These are phyloP conservation scores for Fregata magnificens DNA, from an alignment of 2,113 vertebrate species.

Conservation along the genomic window DNA sequence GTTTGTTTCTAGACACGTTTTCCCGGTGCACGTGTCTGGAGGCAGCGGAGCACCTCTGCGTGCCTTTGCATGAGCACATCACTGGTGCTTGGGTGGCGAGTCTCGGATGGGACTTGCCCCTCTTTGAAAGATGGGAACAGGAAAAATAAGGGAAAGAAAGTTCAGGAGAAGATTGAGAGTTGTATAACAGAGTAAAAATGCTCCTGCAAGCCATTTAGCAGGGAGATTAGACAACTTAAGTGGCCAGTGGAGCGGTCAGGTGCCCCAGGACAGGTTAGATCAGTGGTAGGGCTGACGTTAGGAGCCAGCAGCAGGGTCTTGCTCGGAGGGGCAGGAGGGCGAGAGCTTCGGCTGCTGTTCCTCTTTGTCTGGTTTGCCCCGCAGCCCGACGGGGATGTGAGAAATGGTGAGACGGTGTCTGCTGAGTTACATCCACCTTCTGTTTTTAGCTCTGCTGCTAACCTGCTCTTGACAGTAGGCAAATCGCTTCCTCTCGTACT, in stretches of 20 bases:
- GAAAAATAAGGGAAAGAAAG: background rate
- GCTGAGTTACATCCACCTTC: background rate
- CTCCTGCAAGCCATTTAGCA: background rate
- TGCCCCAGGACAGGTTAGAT: background rate
- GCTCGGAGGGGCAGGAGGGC: accelerated
- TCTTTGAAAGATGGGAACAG: background rate
- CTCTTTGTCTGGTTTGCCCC: background rate
- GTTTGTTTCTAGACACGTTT: background rate
- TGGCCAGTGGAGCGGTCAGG: background rate
- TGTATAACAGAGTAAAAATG: background rate
- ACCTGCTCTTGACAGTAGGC: background rate
- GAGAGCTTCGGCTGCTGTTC: accelerated
- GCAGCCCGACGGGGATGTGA: background rate
- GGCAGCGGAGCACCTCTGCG: background rate
- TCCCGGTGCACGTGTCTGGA: background rate
- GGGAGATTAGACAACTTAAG: accelerated
- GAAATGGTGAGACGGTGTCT: background rate
- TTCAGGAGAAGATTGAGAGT: background rate
- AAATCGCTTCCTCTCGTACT: background rate
- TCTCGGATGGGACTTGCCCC: background rate
- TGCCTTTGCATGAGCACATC: background rate
- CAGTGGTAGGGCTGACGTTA: accelerated
- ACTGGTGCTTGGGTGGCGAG: accelerated
- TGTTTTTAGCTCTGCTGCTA: background rate
- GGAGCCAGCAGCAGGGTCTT: background rate